Evolutionary conservation across 2,888 invertebrate species (phyloP).

Genomic region (Drosophila nigricruria): DNA sequence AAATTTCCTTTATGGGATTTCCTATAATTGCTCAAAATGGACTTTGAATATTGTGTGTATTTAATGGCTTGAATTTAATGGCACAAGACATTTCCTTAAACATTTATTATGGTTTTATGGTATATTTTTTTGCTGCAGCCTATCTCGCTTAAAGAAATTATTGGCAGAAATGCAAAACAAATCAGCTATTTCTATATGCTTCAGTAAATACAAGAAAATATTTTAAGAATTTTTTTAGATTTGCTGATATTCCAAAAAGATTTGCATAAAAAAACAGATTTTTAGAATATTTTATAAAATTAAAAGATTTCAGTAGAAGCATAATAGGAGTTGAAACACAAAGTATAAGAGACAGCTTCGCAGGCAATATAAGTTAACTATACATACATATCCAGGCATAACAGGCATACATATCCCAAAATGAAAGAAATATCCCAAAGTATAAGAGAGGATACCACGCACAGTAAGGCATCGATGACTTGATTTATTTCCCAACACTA

Average conservation of each 20-base stretch:
- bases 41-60: neutral
- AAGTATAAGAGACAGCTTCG: no score
- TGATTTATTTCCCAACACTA: no score
- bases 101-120: neutral
- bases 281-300: neutral
- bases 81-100: neutral
- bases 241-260: neutral
- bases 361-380: no score
- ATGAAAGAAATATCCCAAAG: no score
- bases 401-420: no score
- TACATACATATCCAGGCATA: no score
- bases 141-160: neutral
- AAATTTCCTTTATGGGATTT: neutral
- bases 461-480: no score
- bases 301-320: no score
- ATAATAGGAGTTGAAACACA: no score
- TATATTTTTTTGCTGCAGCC: conserved; percentile 4
- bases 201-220: neutral
- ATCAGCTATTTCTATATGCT: neutral
- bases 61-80: neutral
- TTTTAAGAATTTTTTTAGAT: neutral
- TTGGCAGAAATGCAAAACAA: neutral
- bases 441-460: no score
- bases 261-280: neutral
- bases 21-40: neutral